Conservation (phyloP, 1,140 invertebrate species). For the Drosophila elegans region DNA sequence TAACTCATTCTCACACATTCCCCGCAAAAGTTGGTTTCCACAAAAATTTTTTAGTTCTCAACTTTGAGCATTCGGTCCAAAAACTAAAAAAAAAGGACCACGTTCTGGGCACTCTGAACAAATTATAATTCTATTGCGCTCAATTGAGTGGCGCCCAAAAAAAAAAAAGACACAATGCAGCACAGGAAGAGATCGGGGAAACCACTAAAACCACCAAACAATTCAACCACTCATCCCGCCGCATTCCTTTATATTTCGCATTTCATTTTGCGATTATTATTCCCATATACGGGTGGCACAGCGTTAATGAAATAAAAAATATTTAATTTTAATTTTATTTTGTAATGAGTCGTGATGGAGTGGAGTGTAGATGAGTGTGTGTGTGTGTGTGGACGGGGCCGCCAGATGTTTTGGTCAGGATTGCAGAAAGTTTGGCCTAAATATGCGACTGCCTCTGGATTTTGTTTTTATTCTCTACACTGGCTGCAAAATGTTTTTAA, state of each 20-base stretch:
- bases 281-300: constrained; percentile 22
- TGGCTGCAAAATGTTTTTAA: constrained; percentile 55
- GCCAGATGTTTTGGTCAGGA: constrained; percentile 4
- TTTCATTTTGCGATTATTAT: constrained; percentile 69
- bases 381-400: not conserved
- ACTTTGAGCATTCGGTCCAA: constrained; percentile 14
- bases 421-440: constrained; percentile 65
- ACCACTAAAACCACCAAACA: constrained; percentile 50
- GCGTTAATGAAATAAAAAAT: constrained; percentile 62
- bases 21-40: constrained; percentile 11
- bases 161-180: not conserved
- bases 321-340: constrained; percentile 80
- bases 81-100: constrained; percentile 4
- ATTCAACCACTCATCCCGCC: constrained; percentile 19
- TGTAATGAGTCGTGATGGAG: constrained; percentile 39
- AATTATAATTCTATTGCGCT: constrained; percentile 75
- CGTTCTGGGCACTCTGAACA: constrained; percentile 35
- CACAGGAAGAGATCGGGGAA: constrained; percentile 1
- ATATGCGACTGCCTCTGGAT: constrained; percentile 44
- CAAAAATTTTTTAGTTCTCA: constrained; percentile 42
- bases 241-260: constrained; percentile 41
- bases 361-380: not conserved
- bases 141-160: constrained; percentile 65
- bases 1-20: constrained; percentile 23
- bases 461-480: not conserved